A percentile compares a stretch with the other conserved stretches of the same genome.
phyloP scores from a whole-genome alignment of 2,888 invertebrate species.

The Alentia gelatinosa region DNA sequence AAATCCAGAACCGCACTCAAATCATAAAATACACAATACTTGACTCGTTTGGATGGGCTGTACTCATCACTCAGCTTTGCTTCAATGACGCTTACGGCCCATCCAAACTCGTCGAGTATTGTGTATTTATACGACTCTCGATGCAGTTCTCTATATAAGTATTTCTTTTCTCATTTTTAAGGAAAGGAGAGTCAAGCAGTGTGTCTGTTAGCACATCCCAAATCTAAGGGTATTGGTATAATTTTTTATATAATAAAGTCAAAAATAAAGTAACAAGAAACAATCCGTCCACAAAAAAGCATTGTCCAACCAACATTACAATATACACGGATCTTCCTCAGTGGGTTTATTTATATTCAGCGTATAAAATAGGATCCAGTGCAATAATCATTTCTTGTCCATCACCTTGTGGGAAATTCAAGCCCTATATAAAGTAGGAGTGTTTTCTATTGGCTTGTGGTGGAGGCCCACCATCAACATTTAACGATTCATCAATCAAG shows the following conservation, averaged over 20 bases:
- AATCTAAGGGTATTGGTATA: background rate
- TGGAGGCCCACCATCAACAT: too few relatives aligned
- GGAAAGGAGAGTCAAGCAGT: background rate
- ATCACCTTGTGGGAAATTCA: background rate
- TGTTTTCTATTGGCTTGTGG: too few relatives aligned
- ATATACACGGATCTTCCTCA: background rate
- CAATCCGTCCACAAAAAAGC: conserved; percentile 29
- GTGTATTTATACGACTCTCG: too few relatives aligned
- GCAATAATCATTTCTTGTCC: background rate
- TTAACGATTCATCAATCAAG: background rate
- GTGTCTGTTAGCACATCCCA: background rate
- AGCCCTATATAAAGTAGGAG: background rate
- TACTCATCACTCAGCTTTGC: too few relatives aligned
- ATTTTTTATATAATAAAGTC: background rate
- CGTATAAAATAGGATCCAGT: background rate
- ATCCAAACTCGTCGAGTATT: too few relatives aligned
- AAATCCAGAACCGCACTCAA: too few relatives aligned
- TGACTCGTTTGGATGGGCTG: too few relatives aligned
- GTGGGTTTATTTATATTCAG: background rate
- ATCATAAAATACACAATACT: too few relatives aligned
- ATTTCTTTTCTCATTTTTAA: background rate
- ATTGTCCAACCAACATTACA: background rate
- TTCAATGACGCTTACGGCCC: too few relatives aligned
- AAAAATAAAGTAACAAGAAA: conserved; percentile 11
- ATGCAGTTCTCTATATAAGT: too few relatives aligned